Evolutionary conservation across 2,113 vertebrate genomes (phyloP), one percentile per base, ranked within the genome.

Genomic region (Saccopteryx leptura): DNA sequence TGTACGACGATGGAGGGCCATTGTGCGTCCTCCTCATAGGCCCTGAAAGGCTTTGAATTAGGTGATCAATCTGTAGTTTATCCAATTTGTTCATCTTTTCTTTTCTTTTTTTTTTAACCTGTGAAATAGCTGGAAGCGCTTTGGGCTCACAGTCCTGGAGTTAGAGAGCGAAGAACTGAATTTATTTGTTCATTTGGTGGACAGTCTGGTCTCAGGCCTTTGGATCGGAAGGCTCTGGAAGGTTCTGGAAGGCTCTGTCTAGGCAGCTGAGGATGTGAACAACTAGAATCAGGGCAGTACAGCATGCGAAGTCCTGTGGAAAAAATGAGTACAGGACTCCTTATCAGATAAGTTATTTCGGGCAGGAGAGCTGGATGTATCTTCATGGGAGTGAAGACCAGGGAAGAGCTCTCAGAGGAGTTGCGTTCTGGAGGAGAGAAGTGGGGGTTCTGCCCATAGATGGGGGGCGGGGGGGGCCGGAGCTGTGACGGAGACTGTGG

Each of bases 131-230:
- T 52, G 31, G 31, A 26, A 83, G 14, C 17, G 95, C 21, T 81
- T 76, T 88, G 92, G 13, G 88, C 18, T 58, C 54, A 33, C 0
- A 88, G 71, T 28, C 31, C 61, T 69, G n/a, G 19, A 92, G 5
- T 71, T 88, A 66, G 19, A 97, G 68, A 54, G 48, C 66, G 52
- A 89, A 85, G 33, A 87, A 94, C 48, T 93, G 76, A 72, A 88
- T 39, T 89, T 83, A 94, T 83, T 80, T 91, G 13, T 68, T 96
- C 31, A 19, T 76, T 95, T 95, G 69, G 12, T 71, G 82, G 56
- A 65, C 74, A 78, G 50, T 81, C 54, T 82, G 4, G 72, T 69
- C 17, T 0, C 65, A 91, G 71, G 24, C 48, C 46, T 69, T 78
- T 95, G 56, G 50, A 58, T 50, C 78, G 65, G 90, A 95, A 94